phyloP scores from a whole-genome alignment of 37 sponge, comb jelly and placozoan genomes.

The Agelas oroides region DNA sequence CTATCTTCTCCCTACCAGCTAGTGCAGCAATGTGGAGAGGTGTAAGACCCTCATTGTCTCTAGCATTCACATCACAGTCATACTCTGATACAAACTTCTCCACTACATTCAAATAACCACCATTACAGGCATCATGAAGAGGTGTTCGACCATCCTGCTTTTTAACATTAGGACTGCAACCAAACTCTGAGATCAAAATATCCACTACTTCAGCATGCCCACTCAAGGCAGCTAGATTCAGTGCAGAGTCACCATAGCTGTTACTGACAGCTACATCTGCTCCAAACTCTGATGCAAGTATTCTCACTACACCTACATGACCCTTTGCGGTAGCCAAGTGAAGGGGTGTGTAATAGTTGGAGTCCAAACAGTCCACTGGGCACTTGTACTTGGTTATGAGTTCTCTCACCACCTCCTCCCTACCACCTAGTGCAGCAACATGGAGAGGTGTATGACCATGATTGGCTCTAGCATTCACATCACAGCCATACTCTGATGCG shows the following conservation, averaged over 20 bases:
- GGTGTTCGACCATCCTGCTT: background rate
- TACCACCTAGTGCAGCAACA: background rate
- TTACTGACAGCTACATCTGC: background rate
- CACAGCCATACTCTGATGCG: background rate
- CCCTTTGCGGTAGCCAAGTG: constrained; percentile 4
- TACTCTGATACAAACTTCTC: background rate
- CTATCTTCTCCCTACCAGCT: background rate
- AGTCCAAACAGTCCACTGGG: background rate
- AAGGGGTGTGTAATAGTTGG: background rate
- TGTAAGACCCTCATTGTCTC: background rate
- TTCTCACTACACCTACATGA: constrained; percentile 4
- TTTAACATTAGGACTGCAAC: background rate
- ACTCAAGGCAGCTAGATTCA: background rate
- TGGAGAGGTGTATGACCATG: background rate
- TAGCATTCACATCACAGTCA: background rate
- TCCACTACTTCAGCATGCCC: background rate
- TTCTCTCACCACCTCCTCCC: background rate
- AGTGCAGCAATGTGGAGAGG: background rate
- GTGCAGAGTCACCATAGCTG: background rate
- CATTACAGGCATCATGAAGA: background rate
- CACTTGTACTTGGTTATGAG: constrained; percentile 5
- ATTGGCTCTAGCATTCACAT: background rate
- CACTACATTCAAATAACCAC: background rate
- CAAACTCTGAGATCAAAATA: background rate
- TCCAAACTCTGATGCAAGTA: background rate